Evolutionary conservation across 1,140 invertebrate genomes (phyloP).

Genomic region (Pogonomyrmex barbatus): DNA sequence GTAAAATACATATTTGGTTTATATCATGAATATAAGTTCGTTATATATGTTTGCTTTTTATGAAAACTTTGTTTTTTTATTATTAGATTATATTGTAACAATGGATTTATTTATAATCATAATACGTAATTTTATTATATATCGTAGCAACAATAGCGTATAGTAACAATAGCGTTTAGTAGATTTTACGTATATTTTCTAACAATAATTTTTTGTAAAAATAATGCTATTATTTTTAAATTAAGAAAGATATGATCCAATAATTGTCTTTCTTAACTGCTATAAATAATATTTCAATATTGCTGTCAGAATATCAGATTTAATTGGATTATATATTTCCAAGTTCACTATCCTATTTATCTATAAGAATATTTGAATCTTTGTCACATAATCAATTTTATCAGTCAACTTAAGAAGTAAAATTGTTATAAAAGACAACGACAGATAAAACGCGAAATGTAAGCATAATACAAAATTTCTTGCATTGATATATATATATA

Average conservation of each 20-base stretch:
- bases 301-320: neutral
- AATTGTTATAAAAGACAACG: neutral
- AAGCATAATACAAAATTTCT: neutral
- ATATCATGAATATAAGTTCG: neutral
- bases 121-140: neutral
- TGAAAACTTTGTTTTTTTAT: constrained; percentile 1
- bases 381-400: neutral
- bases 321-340: neutral
- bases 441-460: neutral
- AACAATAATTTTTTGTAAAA: neutral
- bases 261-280: neutral
- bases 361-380: neutral
- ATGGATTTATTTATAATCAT: neutral
- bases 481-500: neutral
- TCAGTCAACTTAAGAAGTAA: neutral
- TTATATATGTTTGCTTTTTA: neutral
- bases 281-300: neutral
- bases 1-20: neutral
- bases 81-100: neutral
- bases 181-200: neutral
- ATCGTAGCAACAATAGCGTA: neutral
- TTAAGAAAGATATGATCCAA: neutral
- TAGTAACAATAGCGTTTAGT: too few species aligned
- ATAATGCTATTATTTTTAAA: neutral
- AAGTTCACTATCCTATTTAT: neutral